These are phyloP conservation scores for Tenualosa thibaudeaui DNA, from an alignment of 2,797 vertebrate species.

Conservation along the genomic window DNA sequence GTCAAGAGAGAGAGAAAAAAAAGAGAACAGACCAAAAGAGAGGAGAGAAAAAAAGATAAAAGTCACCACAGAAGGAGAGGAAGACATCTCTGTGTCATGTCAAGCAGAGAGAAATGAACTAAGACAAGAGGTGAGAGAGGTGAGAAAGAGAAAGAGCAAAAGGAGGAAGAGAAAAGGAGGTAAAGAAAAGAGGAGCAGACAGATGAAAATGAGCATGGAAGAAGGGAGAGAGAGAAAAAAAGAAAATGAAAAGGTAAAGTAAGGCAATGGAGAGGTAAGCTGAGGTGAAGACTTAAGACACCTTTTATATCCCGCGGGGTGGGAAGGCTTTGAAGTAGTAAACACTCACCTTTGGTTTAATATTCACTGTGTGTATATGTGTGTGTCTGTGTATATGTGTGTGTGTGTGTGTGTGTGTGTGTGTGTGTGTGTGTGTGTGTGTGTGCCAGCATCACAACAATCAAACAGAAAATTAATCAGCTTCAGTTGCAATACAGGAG, in stretches of 20 bases:
- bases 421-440: background rate
- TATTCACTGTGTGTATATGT: background rate
- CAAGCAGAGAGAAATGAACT: background rate
- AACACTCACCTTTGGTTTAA: background rate
- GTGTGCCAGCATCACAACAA: too few relatives aligned
- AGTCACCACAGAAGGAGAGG: background rate
- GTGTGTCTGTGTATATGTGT: conserved; percentile 10
- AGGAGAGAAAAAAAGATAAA: background rate
- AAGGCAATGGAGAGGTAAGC: background rate
- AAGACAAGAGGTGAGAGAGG: background rate
- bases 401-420: conserved; percentile 22
- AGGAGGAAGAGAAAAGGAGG: background rate
- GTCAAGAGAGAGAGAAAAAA: background rate
- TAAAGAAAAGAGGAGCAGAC: background rate
- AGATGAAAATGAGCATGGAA: background rate
- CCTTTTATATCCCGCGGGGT: background rate
- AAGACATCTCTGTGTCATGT: background rate
- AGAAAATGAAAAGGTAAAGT: background rate
- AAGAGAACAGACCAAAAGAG: background rate
- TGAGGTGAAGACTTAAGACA: conserved; percentile 4
- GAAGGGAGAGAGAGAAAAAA: background rate
- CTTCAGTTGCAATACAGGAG: too few relatives aligned
- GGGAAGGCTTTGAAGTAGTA: background rate
- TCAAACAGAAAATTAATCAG: too few relatives aligned
- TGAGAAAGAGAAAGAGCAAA: background rate